A percentile compares a stretch with the other conserved stretches of the same genome.
phyloP scores from a whole-genome alignment of 1,140 invertebrate species.

The Pararge aegeria region DNA sequence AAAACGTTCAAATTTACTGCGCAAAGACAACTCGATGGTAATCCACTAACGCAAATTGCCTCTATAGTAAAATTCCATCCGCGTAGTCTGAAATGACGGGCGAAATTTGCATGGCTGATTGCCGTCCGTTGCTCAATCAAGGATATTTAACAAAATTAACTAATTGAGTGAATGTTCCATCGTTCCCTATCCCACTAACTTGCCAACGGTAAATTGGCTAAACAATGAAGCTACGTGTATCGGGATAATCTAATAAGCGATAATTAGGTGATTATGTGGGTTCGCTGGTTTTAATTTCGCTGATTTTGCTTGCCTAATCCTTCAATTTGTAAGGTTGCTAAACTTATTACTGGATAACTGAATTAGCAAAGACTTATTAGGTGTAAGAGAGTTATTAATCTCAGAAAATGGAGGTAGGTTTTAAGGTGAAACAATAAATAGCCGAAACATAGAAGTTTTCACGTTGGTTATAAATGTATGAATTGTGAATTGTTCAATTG shows the following conservation, averaged over 20 bases:
- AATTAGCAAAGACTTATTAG: not conserved
- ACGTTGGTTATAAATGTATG: too few relatives aligned
- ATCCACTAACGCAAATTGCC: conserved; percentile 9
- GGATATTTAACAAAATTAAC: conserved; percentile 78
- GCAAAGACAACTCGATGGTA: not conserved
- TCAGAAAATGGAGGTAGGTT: too few relatives aligned
- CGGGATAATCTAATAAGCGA: conserved; percentile 63
- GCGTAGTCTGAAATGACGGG: conserved; percentile 54
- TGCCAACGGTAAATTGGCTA: conserved; percentile 60
- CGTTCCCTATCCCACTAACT: conserved; percentile 49
- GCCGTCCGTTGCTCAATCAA: conserved; percentile 75
- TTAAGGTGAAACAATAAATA: too few relatives aligned
- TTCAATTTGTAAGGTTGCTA: not conserved
- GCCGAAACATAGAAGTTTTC: too few relatives aligned
- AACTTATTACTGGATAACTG: not conserved
- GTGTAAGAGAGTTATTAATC: too few relatives aligned
- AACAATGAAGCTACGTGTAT: conserved; percentile 64
- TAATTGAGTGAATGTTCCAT: conserved; percentile 72
- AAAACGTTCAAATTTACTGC: not conserved
- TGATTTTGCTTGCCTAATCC: not conserved
- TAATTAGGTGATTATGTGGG: conserved; percentile 55
- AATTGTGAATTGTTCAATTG: too few relatives aligned
- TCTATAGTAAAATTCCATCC: conserved; percentile 59
- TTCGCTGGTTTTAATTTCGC: conserved; percentile 9
- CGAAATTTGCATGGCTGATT: conserved; percentile 76